A percentile compares a stretch with the other conserved stretches of the same genome.
Conservation (phyloP, 2,113 vertebrate genomes). For the Tupaia tana region DNA sequence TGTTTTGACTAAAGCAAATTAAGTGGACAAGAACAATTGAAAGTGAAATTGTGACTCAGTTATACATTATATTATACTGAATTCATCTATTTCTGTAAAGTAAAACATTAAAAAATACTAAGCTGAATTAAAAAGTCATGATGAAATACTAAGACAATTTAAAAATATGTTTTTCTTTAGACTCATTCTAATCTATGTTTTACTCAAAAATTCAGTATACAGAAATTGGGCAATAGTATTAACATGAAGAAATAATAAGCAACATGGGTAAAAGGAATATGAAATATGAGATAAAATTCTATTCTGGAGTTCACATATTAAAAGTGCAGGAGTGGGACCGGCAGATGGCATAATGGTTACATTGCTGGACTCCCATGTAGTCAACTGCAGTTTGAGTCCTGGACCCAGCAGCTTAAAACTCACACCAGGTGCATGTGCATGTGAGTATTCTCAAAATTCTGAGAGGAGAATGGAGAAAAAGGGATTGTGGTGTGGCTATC, state of each 20-base stretch:
- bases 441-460: too few relatives aligned
- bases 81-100: slow-evolving; percentile 18
- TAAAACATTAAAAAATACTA: not conserved
- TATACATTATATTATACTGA: not conserved
- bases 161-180: not conserved
- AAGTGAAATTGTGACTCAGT: slow-evolving; percentile 9
- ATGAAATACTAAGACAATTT: not conserved
- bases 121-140: not conserved
- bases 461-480: too few relatives aligned
- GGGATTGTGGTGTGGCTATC: too few relatives aligned
- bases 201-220: not conserved
- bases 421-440: too few relatives aligned
- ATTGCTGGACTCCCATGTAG: too few relatives aligned
- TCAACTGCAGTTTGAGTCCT: too few relatives aligned
- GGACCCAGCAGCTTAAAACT: too few relatives aligned
- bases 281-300: not conserved
- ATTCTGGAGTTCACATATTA: not conserved
- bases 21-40: slow-evolving; percentile 14
- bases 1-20: not conserved
- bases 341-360: too few relatives aligned
- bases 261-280: not conserved
- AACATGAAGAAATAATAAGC: not conserved
- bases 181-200: not conserved
- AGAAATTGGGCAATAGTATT: not conserved
- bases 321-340: not conserved